Evolutionary conservation across 2,888 invertebrate species (phyloP), one percentile per base, ranked within the genome.

Genomic region (Drosophila peninsularis): DNA sequence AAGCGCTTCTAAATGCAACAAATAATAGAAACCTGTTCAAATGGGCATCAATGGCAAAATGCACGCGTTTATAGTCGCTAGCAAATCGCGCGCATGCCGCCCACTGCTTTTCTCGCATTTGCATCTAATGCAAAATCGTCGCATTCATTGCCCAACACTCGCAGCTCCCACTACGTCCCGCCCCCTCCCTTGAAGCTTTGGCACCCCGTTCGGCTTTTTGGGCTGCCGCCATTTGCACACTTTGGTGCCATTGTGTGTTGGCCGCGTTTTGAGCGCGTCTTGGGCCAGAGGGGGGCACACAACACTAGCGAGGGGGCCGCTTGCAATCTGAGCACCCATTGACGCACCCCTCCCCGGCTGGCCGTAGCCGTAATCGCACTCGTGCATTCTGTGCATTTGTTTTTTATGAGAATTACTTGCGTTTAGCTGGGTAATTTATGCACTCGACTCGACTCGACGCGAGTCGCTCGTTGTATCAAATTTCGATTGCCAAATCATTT

Each of bases 401-500:
- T 80, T 78, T 80, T 80, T 72, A 66, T 68, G 65, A 66, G 81
- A 80, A 79, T 80, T 80, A 79, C 65, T 80, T 78, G 75, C 75
- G 75, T 75, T 75, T 78, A 75, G 75, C 57, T 62, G 55, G 58
- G 66, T 61, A 72, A 80, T 71, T 78, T 78, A 71, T 79, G 73
- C 80, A 71, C 69, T 84, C 71, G 56, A 56, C 72, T 67, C 42
- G 27, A 58, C 67, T 69, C 50, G 34, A 49, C 19, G 19, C 71
- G 54, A 60, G 67, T 69, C 44, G 42, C 49, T 61, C 42, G 34
- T 77, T 62, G 74, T 82, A 70, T 82, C 66, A 74, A 65, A 71
- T 88, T 87, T 67, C 66, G 71, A 88, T 83, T 88, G 78, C 89
- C 67, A 81, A 88, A 84, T 76, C 67, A 63, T 58, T 53, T 53